Base-by-base conservation (phyloP, 2,797 vertebrate genomes). In the Phyllotis vaccarum region DNA sequence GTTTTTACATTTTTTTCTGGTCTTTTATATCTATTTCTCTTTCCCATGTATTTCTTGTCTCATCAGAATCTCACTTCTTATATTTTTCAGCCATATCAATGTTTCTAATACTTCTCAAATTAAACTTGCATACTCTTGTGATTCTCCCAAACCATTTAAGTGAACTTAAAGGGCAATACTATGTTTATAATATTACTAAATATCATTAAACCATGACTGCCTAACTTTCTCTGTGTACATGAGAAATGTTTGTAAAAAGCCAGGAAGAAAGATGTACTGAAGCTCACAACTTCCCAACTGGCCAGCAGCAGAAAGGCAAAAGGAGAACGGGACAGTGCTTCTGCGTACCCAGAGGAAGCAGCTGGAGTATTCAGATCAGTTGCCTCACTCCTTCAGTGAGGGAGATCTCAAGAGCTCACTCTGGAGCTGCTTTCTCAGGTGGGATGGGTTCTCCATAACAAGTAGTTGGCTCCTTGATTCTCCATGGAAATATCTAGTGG, bases 11-110 rank as follows among this genome's bases (percentile, higher is more conserved):
- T 49, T 49, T 40, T 76, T 11, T 16, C 52, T 72, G 40, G 40
- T 93, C 56, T 86, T 76, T 89, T 87, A 87, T 91, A 87, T 85
- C 78, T 37, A 1, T 72, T 40, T 43, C 74, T 62, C 56, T 6
- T 54, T 60, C 58, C 24, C 22, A 68, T 22, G 0, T 76, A 43
- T 29, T 70, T 58, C 85, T 83, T 58, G 7, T 12, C 31, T 66
- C 80, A 96, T 1, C 27, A 68, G 80, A 91, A 81, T 13, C 9
- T 85, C 64, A 86, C 8, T 68, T 75, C 37, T 70, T 24, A 12
- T 82, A 13, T 29, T 22, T 94, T 93, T 91, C 68, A 75, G 58
- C 43, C n/a, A 37, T 56, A 24, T 52, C 22, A 72, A 40, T 17
- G 90, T 81, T 91, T 91, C 70, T 19, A 49, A 3, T 17, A 8